Evolutionary conservation across 2,797 vertebrate species (phyloP), one percentile per base, ranked within the genome.

Genomic region (Uromys caudimaculatus): DNA sequence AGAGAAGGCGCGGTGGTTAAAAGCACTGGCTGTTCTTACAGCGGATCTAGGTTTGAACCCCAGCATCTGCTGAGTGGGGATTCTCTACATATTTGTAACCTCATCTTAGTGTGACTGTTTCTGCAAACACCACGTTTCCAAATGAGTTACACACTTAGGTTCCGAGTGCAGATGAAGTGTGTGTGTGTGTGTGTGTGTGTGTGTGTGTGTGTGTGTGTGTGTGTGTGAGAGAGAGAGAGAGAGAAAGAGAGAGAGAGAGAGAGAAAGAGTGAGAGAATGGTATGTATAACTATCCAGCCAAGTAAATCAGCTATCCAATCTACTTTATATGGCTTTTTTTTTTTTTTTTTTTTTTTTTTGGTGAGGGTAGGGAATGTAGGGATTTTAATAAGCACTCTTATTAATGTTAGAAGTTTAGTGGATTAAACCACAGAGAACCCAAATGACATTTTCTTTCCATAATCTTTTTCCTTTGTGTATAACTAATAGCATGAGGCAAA

Each of bases 401-500:
- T 85, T 17, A 64, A 95, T 58, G n/a, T 73, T 44, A 78, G 73
- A 89, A 89, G 47, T 35, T 86, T 56, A 89, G 29, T 89, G 21
- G 60, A 64, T 76, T 44, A 84, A 75, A 19, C 89, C 73, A 94
- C 32, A 94, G 79, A 91, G 77, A 90, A 67, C 12, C 14, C 3
- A 23, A 2, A 52, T 50, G 67, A 54, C 19, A 19, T 50, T 50
- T 62, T 87, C 52, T 81, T 52, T 58, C 23, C 29, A 35, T 77
- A 24, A 58, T 71, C 13, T 73, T 60, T 79, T 79, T 13, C n/a
- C 24, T 82, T 91, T 87, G 23, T 24, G 29, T 10, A 5, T 87
- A 87, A 89, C 9, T 54, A 35, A 54, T n/a, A 64, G n/a, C 52
- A 21, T 82, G 38, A 78, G 67, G 84, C 90, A 95, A 84, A 89